Percentiles rank a stretch among this genome's conserved stretches.
These are phyloP conservation scores for Tanytarsus gracilentus DNA, from an alignment of 2,888 invertebrate species.

Conservation along the genomic window DNA sequence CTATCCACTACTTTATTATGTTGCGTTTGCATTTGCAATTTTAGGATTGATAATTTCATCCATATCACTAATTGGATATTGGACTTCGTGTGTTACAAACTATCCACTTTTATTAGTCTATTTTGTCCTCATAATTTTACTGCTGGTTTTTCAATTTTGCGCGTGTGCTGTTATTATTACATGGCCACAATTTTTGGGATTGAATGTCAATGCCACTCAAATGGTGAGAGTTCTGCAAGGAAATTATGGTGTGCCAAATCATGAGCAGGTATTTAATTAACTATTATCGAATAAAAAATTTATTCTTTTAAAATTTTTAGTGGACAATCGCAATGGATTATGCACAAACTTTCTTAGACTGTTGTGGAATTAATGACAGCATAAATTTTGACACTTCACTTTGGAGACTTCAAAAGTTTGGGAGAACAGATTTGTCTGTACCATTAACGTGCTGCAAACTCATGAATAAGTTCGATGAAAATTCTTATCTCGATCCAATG, in stretches of 20 bases:
- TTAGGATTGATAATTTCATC: slow-evolving; percentile 60
- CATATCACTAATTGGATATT: slow-evolving; percentile 66
- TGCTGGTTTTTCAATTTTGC: slow-evolving; percentile 61
- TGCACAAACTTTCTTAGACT: slow-evolving; percentile 61
- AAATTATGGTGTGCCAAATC: slow-evolving; percentile 67
- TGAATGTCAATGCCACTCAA: slow-evolving; percentile 57
- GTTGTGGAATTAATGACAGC: slow-evolving; percentile 70
- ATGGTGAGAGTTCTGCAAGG: slow-evolving; percentile 63
- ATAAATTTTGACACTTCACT: slow-evolving; percentile 71
- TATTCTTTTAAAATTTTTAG: slow-evolving; percentile 13
- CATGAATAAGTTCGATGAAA: slow-evolving; percentile 47
- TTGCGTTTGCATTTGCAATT: slow-evolving; percentile 59
- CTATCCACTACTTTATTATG: slow-evolving; percentile 68
- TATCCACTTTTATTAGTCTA: slow-evolving; percentile 66
- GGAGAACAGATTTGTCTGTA: slow-evolving; percentile 58
- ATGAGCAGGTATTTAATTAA: slow-evolving; percentile 39
- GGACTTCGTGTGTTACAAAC: slow-evolving; percentile 69
- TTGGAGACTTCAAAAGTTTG: slow-evolving; percentile 67
- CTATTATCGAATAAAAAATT: neutral
- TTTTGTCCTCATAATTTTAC: slow-evolving; percentile 56
- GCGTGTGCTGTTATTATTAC: slow-evolving; percentile 60
- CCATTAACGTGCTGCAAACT: slow-evolving; percentile 63
- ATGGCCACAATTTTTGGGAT: slow-evolving; percentile 70
- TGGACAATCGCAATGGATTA: slow-evolving; percentile 75
- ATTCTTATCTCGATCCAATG: slow-evolving; percentile 63